phyloP scores from a whole-genome alignment of 2,797 vertebrate genomes.

The Argentina silus region DNA sequence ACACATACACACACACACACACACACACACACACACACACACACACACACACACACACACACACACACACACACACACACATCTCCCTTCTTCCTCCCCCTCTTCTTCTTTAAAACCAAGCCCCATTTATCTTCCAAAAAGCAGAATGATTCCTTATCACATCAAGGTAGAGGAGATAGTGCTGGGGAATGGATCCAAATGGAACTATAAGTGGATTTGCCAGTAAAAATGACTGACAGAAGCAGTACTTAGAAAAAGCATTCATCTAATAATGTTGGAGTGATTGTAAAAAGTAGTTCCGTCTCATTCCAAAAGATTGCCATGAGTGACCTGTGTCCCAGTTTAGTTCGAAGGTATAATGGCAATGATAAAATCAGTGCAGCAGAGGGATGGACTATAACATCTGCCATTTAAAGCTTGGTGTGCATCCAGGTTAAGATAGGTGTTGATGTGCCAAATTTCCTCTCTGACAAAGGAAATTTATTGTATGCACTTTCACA shows the following conservation, averaged over 20 bases:
- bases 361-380: not conserved
- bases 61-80: constrained; percentile 6
- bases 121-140: constrained; percentile 52
- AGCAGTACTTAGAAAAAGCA: constrained; percentile 37
- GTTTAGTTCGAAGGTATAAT: constrained; percentile 3
- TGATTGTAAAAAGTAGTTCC: constrained; percentile 27
- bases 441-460: not conserved
- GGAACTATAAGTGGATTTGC: constrained; percentile 35
- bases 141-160: constrained; percentile 48
- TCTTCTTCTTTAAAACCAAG: constrained; percentile 17
- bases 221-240: constrained; percentile 37
- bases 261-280: constrained; percentile 27
- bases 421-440: not conserved
- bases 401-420: constrained; percentile 1
- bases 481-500: not conserved
- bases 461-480: not conserved
- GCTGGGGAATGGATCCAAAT: constrained; percentile 35
- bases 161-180: constrained; percentile 44
- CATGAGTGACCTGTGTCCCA: constrained; percentile 5
- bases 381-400: not conserved
- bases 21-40: not conserved
- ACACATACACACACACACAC: constrained; percentile 13
- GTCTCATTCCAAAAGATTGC: constrained; percentile 3
- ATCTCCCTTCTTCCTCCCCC: constrained; percentile 16
- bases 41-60: constrained; percentile 11